Evolutionary conservation across 2,113 vertebrate genomes (phyloP).

Genomic region (Perccottus glenii): DNA sequence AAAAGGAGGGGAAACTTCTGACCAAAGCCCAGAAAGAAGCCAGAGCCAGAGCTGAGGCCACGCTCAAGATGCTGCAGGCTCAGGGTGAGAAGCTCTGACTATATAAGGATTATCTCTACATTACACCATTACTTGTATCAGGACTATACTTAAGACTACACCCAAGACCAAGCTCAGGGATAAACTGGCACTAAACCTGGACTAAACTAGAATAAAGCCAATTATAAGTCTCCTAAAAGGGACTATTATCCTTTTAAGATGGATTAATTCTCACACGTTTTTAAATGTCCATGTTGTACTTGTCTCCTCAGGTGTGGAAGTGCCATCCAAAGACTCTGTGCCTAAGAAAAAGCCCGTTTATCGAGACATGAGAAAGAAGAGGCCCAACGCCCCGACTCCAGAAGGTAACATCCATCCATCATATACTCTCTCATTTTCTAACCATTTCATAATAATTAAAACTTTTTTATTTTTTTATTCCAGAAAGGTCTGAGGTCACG

Average conservation of each 20-base stretch:
- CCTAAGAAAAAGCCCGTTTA: conserved; percentile 97
- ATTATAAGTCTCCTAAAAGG: too few relatives aligned
- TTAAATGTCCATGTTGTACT: neutral
- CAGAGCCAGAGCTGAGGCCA: conserved; percentile 88
- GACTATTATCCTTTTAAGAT: too few relatives aligned
- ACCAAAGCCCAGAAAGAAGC: conserved; percentile 93
- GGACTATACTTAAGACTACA: too few relatives aligned
- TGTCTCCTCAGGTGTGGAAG: conserved; percentile 86
- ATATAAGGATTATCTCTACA: neutral
- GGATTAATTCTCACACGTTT: neutral
- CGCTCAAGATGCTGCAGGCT: conserved; percentile 91
- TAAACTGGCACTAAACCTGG: too few relatives aligned
- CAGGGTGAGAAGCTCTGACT: conserved; percentile 82
- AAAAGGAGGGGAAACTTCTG: conserved; percentile 96
- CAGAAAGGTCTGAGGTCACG: conserved; percentile 78
- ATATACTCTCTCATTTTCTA: neutral
- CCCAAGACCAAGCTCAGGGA: too few relatives aligned
- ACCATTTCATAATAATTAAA: too few relatives aligned
- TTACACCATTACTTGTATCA: too few relatives aligned
- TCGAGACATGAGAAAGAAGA: conserved; percentile 94
- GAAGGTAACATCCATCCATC: conserved; percentile 80
- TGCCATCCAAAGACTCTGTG: conserved; percentile 96
- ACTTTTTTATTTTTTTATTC: neutral
- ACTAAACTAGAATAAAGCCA: too few relatives aligned
- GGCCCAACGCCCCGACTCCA: conserved; percentile 82